Base-by-base conservation (phyloP, 2,113 vertebrate species). In the Thryonomys swinderianus region DNA sequence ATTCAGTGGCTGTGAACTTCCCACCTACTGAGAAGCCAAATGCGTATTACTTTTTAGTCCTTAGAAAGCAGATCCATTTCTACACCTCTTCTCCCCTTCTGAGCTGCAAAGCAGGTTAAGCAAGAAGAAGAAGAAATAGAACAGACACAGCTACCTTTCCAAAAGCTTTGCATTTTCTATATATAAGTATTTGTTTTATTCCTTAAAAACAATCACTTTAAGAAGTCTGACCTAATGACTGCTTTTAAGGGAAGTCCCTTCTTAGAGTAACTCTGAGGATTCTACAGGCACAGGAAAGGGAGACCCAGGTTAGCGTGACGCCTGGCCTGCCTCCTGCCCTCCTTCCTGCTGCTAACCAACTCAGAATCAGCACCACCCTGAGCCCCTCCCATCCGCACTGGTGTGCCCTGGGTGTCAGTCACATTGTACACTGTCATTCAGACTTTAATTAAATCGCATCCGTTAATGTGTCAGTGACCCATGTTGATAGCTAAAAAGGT, bases 361-460 rank as follows among this genome's bases (percentile, higher is more conserved):
- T 83, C 45, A 51, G 88, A 93, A 51, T 76, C 53, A 5, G n/a
- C 10, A 55, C 42, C 1, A 1, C 37, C 67, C 86, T 18, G 53
- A 85, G 55, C 32, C 57, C 51, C 80, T 78, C 78, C 32, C 14
- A 14, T 4, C 42, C 59, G 42, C 78, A 61, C 18, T 53, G n/a
- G 11, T 42, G 71, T 85, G 51, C 71, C 74, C 74, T 85, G 40
- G 7, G 55, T 86, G 30, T 53, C 86, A 92, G 30, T 53, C 86
- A 92, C 23, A 48, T 0, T 86, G 67, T 62, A 62, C 20, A n/a
- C 84, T 93, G 71, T 95, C 57, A 32, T 91, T 92, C 95, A 91
- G 71, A 30, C 79, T 93, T 85, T 95, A 95, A 97, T 95, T 97
- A 95, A 96, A 83, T 92, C 66, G 55, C 66, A 12, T 88, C 90